Conservation (phyloP, 2,113 vertebrate species). For the Peucedramus taeniatus region DNA sequence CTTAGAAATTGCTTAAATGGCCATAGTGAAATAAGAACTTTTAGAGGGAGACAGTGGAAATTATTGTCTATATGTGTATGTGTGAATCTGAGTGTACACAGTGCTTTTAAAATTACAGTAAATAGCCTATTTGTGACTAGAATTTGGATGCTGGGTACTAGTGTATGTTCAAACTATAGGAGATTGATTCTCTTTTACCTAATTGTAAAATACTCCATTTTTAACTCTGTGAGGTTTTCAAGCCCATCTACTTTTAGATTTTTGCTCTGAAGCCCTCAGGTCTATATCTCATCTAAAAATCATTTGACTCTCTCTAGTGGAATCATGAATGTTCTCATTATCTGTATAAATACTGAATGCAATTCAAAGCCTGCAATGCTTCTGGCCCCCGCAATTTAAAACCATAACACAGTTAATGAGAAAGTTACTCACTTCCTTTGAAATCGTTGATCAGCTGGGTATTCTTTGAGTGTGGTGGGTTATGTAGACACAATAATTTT, state of each 20-base stretch:
- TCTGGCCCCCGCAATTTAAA: neutral
- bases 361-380: neutral
- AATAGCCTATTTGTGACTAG: neutral
- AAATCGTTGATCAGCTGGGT: neutral
- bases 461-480: neutral
- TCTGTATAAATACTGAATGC: neutral
- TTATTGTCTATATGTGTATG: neutral
- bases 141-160: neutral
- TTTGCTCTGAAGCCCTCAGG: neutral
- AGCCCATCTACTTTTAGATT: neutral
- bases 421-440: neutral
- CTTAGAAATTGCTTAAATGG: neutral
- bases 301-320: neutral
- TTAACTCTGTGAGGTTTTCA: neutral
- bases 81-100: neutral
- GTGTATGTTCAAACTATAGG: neutral
- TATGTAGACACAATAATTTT: neutral
- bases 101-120: neutral
- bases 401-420: neutral
- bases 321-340: neutral
- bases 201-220: neutral
- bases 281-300: neutral
- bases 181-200: neutral
- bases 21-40: neutral
- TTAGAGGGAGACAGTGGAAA: neutral